phyloP scores from a whole-genome alignment of 2,113 vertebrate species.

The Garra rufa region DNA sequence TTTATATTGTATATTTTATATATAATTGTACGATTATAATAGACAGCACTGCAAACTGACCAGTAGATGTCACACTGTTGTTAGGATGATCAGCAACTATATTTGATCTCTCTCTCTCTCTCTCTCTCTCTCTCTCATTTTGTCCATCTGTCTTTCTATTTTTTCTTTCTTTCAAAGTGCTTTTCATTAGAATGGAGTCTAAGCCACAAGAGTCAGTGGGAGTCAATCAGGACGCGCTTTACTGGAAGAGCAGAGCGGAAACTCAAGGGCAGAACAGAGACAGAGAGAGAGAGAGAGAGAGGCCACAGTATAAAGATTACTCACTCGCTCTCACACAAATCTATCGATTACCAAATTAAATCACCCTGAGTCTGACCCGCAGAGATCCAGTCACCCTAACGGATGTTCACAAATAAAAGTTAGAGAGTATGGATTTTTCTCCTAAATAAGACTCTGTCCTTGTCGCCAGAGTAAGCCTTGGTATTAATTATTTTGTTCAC shows the following conservation, averaged over 20 bases:
- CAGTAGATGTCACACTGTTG: neutral
- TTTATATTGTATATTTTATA: no score
- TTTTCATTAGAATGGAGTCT: constrained; percentile 9
- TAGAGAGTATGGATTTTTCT: constrained; percentile 67
- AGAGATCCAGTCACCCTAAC: constrained; percentile 52
- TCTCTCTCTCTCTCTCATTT: neutral
- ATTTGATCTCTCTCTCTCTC: neutral
- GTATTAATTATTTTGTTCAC: constrained; percentile 44
- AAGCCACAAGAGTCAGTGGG: constrained; percentile 63
- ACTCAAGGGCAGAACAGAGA: constrained; percentile 61
- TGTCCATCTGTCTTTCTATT: neutral
- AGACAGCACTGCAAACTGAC: neutral
- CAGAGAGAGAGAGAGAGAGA: neutral
- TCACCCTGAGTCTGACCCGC: constrained; percentile 54
- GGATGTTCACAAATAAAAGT: constrained; percentile 47
- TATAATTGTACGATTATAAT: no score
- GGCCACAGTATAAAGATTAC: constrained; percentile 72
- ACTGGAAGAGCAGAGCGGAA: constrained; percentile 56
- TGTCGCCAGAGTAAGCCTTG: constrained; percentile 56
- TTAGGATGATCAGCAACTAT: neutral
- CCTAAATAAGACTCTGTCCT: constrained; percentile 62
- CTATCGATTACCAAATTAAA: constrained; percentile 76
- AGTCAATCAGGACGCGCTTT: constrained; percentile 64
- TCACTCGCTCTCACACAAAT: constrained; percentile 67
- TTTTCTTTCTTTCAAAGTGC: constrained; percentile 6